These are phyloP conservation scores for Peromyscus leucopus DNA, from an alignment of 2,113 vertebrate genomes.

Conservation along the genomic window DNA sequence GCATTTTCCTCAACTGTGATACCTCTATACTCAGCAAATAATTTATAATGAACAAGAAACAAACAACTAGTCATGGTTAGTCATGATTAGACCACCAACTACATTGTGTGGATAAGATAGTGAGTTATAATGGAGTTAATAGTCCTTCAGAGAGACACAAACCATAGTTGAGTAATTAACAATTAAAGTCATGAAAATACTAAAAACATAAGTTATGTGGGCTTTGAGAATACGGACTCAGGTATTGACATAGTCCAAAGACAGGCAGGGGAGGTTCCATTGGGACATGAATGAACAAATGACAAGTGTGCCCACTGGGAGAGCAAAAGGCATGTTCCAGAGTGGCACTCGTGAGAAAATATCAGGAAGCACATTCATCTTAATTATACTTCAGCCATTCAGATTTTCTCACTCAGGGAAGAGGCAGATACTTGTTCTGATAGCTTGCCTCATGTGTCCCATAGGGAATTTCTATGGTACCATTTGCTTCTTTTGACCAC, in stretches of 20 bases:
- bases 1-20: neutral
- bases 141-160: neutral
- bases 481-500: neutral
- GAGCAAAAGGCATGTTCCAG: neutral
- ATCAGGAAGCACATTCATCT: neutral
- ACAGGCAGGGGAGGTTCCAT: neutral
- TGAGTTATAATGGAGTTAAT: neutral
- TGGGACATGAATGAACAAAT: neutral
- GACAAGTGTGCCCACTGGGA: neutral
- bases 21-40: neutral
- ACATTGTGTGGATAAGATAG: neutral
- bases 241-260: neutral
- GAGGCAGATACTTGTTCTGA: neutral
- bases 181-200: neutral
- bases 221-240: neutral
- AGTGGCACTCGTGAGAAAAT: neutral
- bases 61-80: neutral
- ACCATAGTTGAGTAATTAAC: neutral
- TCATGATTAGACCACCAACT: neutral
- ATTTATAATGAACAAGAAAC: neutral
- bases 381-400: neutral
- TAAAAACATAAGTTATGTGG: neutral
- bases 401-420: constrained; percentile 27
- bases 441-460: neutral
- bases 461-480: neutral